Base-by-base conservation (phyloP, 1,140 invertebrate species). In the Halyomorpha halys region DNA sequence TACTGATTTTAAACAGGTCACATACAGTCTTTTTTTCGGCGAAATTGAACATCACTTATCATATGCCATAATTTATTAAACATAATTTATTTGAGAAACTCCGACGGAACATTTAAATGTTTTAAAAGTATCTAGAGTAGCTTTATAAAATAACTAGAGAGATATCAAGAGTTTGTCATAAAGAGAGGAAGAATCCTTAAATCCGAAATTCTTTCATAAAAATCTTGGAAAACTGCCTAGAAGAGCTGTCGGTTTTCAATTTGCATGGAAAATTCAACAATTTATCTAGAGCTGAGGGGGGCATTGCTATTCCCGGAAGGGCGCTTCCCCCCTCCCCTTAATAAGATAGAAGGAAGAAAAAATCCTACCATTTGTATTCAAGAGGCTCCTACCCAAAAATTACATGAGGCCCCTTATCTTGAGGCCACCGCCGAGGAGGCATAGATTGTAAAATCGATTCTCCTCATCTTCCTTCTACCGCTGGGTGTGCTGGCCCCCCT, bases 401-500 rank as follows among this genome's bases (percentile, higher is more conserved):
- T 56, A 56, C 53, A 56, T 56, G 53, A 56, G 53, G 21, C 53
- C 27, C 23, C 53, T 56, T 56, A 56, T 56, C 53, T 56, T 49
- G 47, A 21, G 21, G 47, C 47, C 47, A 49, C 53, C 53, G 6
- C 14, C 19, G 53, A 25, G 21, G 51, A 53, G 53, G 18, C 53
- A 56, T 56, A 56, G 53, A 56, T 56, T 56, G 53, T 56, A 56
- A 56, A 56, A 56, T 56, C 53, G 53, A 56, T 56, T 56, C 53
- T 56, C 3, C 23, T 56, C 53, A 4, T 25, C 47, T 49, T 49
- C 47, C 16, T 56, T 27, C 23, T 56, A 16, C 23, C 53, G 18
- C 21, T 15, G 23, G 53, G 47, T 39, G 34, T 39, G 1, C 34
- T 30, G 34, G 4, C 34, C 34, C 34, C 34, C 34, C 8, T 30